Evolutionary conservation across 2,888 invertebrate species (phyloP), one percentile per base, ranked within the genome.

Genomic region (Serrognathus titanus): DNA sequence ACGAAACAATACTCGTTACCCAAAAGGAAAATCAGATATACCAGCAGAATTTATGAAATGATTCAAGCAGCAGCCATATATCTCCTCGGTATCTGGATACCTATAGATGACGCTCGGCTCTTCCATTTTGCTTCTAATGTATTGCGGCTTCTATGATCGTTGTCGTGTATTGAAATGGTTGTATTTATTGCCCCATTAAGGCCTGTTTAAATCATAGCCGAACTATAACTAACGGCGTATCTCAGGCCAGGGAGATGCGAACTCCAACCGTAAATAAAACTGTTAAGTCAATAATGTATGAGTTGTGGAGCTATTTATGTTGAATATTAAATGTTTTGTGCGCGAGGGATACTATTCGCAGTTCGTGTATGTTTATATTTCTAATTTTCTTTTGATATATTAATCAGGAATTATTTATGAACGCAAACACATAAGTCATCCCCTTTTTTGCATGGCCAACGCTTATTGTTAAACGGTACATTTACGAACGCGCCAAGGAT

Each of bases 181-280:
- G 79, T 82, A 82, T 82, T 81, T 82, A 81, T 82, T 80, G 81
- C 79, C 80, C 82, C 81, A 82, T 82, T 82, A 82, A 81, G 81
- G 79, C 77, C 77, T 75, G 79, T 78, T 81, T 81, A 82, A 82
- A 82, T 81, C 82, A 82, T 81, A 76, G 76, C 74, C 69, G 76
- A 78, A 79, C 80, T 78, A 76, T 80, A 80, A 80, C 80, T 80
- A 80, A 72, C 75, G 73, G 73, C 74, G 71, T 75, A 74, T 76
- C 75, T 57, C 48, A 46, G 53, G 52, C 57, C 60, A 53, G 60
- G 59, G 63, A 63, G 59, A 64, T 63, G 67, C 67, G 65, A 64
- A 65, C 62, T 63, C 61, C 55, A 54, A 64, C 64, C 70, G 70
- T 71, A 72, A 72, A 73, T 73, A 73, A 72, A 70, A 71, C 67